phyloP scores from a whole-genome alignment of 2,888 invertebrate genomes.

The Cenopis cana region DNA sequence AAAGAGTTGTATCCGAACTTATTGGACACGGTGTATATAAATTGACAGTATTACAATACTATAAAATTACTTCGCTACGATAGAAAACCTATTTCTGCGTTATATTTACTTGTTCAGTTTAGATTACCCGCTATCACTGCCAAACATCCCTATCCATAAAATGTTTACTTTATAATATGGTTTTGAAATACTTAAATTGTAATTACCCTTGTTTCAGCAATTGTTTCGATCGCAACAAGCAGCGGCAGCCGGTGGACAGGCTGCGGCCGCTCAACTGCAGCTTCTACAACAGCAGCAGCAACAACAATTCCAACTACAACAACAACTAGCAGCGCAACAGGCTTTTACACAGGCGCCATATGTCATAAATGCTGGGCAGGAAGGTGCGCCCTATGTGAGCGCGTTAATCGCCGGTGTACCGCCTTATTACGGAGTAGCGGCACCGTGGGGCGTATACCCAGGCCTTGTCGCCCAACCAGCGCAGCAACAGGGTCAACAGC shows the following conservation, averaged over 20 bases:
- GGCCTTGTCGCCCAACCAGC: conserved; percentile 85
- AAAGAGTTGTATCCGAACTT: no score
- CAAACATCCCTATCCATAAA: no score
- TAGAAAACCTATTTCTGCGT: no score
- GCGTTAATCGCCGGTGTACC: conserved; percentile 93
- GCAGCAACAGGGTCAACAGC: conserved; percentile 89
- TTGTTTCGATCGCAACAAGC: conserved; percentile 94
- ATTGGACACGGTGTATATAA: no score
- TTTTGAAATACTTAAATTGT: neutral
- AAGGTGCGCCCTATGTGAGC: conserved; percentile 91
- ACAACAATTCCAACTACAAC: conserved; percentile 92
- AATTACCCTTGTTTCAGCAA: conserved; percentile 88
- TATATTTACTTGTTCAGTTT: no score
- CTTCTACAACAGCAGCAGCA: conserved; percentile 91
- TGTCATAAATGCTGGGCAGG: conserved; percentile 91
- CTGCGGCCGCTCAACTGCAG: conserved; percentile 89
- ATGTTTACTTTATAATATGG: no score
- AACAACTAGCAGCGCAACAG: conserved; percentile 89
- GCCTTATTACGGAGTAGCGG: conserved; percentile 96
- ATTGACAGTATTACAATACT: no score
- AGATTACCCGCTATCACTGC: no score
- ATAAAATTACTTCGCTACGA: no score
- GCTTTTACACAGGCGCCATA: conserved; percentile 93
- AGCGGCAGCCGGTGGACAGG: conserved; percentile 86
- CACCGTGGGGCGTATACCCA: conserved; percentile 97